Base-by-base conservation (phyloP, 2,797 vertebrate species). In the Triplophysa yarkandensis region DNA sequence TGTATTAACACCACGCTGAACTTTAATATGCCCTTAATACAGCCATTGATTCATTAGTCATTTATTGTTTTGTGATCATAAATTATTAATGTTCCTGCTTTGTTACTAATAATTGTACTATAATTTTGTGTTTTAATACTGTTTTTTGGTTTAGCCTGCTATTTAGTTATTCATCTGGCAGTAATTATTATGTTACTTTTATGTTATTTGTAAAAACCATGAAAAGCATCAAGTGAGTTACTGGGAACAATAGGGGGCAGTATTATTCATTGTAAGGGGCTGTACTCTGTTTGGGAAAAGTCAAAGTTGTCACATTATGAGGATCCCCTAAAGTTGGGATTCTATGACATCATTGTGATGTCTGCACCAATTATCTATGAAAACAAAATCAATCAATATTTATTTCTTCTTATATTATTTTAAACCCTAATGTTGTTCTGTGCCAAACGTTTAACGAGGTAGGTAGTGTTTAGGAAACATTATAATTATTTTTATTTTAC, bases 231-330 rank as follows among this genome's bases (percentile, higher is more conserved):
- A 52, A 41, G 17, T 21, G 23, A 54, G 46, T 27, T 57, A 17
- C 34, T 23, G 54, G n/a, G 76, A 8, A 85, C 30, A 71, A 43
- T 55, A 87, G 88, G 71, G 81, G 83, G 72, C 87, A 85, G 71
- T 81, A 60, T 83, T 81, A 77, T 68, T 44, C 64, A 78, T 76
- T 66, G 3, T 48, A 50, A 63, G 0, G 60, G 34, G 13, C 21
- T 46, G 44, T 7, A 46, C 2, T 50, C 9, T 7, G 11, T 27
- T 39, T 39, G 10, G 10, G 36, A 13, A 39, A 39, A 39, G 9
- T 13, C 9, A 52, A 23, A 28, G 16, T 23, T n/a, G 9, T n/a
- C 14, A n/a, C 21, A 13, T 41, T 2, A 19, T 44, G 7, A 30
- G 13, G 25, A 58, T 23, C 58, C 11, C 4, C 14, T 4, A 3